These are phyloP conservation scores for Morone chrysops DNA, from an alignment of 2,113 vertebrate species.

Conservation along the genomic window DNA sequence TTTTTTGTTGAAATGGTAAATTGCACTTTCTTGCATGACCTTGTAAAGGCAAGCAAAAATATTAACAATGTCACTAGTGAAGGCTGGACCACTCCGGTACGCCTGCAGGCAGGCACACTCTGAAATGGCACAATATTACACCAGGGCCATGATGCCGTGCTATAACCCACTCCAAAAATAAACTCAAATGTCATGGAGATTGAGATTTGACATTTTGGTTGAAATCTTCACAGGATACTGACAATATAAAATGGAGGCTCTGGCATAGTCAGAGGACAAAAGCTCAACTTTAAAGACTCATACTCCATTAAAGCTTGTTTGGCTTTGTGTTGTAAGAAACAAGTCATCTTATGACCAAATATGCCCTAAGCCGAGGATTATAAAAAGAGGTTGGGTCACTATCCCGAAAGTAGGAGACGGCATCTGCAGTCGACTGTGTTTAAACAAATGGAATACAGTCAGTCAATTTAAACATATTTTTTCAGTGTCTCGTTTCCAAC, in stretches of 20 bases:
- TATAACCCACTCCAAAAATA: constrained; percentile 31
- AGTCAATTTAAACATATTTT: constrained; percentile 7
- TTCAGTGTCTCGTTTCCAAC: neutral
- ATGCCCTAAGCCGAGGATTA: constrained; percentile 29
- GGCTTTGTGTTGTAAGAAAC: constrained; percentile 45
- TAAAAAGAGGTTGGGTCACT: constrained; percentile 37
- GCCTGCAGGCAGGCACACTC: constrained; percentile 27
- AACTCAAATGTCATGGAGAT: constrained; percentile 53
- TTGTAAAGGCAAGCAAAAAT: constrained; percentile 27
- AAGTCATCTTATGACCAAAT: constrained; percentile 42
- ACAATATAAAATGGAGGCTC: constrained; percentile 43
- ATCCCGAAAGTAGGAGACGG: neutral
- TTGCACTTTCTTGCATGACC: constrained; percentile 1
- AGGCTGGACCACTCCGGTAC: constrained; percentile 15
- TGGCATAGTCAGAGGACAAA: constrained; percentile 23
- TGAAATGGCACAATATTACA: constrained; percentile 41
- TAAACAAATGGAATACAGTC: neutral
- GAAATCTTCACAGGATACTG: constrained; percentile 18
- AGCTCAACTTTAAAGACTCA: constrained; percentile 41
- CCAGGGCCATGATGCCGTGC: constrained; percentile 4
- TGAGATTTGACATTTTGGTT: constrained; percentile 38
- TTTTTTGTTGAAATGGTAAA: constrained; percentile 26
- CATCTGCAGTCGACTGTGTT: constrained; percentile 1
- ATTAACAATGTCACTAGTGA: constrained; percentile 13
- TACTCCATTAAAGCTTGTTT: constrained; percentile 36